Conservation (phyloP, 2,113 vertebrate genomes). For the Apteryx owenii region DNA sequence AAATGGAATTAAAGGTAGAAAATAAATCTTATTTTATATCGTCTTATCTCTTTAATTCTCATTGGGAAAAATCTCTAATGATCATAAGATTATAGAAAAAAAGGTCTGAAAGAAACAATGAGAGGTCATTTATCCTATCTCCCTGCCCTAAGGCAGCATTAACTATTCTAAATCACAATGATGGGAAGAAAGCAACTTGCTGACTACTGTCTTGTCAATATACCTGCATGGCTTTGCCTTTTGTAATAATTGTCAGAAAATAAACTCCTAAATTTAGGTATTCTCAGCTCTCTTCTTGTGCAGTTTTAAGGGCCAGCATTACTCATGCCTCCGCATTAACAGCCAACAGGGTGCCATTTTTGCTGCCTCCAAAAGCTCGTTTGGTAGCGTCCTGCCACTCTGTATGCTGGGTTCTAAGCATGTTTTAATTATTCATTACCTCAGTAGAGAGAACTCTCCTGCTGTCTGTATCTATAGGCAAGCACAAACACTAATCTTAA, state of each 20-base stretch:
- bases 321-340: not conserved
- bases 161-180: not conserved
- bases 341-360: not conserved
- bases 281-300: not conserved
- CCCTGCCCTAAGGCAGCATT: not conserved
- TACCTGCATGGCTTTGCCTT: not conserved
- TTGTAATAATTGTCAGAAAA: not conserved
- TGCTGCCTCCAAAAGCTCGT: not conserved
- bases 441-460: not conserved
- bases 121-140: not conserved
- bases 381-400: not conserved
- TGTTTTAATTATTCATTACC: constrained; percentile 50
- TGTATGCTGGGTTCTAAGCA: not conserved
- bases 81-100: not conserved
- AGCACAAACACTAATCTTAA: not conserved
- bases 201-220: not conserved
- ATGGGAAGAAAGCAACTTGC: not conserved
- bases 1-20: not conserved
- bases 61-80: not conserved
- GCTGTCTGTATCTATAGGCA: constrained; percentile 10
- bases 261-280: not conserved
- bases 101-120: rapidly evolving
- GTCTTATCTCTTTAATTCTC: not conserved
- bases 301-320: not conserved
- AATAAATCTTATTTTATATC: not conserved